Base-by-base conservation (phyloP, 1,140 invertebrate species). In the Agrilus planipennis region DNA sequence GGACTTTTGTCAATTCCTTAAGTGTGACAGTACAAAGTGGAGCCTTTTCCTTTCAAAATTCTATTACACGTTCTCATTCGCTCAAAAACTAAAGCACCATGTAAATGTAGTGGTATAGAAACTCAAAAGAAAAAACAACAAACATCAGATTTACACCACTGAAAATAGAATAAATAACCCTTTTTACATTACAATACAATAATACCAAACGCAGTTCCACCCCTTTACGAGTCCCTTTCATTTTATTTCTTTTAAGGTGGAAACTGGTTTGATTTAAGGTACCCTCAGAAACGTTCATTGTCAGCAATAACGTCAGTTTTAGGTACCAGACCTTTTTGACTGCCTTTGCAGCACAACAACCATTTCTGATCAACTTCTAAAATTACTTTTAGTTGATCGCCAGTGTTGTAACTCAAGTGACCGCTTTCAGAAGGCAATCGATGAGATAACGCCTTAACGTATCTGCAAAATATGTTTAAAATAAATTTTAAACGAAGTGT, bases 331-430 rank as follows among this genome's bases (percentile, higher is more conserved):
- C 83, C 83, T 56, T 84, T 84, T 40, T 76, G 74, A n/a, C 80
- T 77, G 14, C 81, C 81, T 43, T 77, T 66, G 46, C 79, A 80
- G 57, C 83, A 87, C 16, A 84, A 60, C 39, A 84, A 61, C 73
- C 81, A 82, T 53, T 82, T 79, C 47, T 73, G 74, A 57, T 85
- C 81, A 10, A 85, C 80, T 49, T 84, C 81, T 18, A 84, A 62
- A 25, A 85, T 77, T 3, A 86, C 72, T 46, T 74, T 74, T 16
- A 86, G 62, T 32, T 72, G 72, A 49, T 84, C 81, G 1, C 81
- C 82, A 54, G 84, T 79, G 49, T 77, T 81, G 63, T 82, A 85
- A 12, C 80, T 77, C n/a, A 85, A 62, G 51, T 84, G 81, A 22
- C 81, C 81, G 25, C 77, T 81, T 51, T 83, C 78, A 2, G 80